These are phyloP conservation scores for Picathartes gymnocephalus DNA, from an alignment of 2,113 vertebrate genomes.

Conservation along the genomic window DNA sequence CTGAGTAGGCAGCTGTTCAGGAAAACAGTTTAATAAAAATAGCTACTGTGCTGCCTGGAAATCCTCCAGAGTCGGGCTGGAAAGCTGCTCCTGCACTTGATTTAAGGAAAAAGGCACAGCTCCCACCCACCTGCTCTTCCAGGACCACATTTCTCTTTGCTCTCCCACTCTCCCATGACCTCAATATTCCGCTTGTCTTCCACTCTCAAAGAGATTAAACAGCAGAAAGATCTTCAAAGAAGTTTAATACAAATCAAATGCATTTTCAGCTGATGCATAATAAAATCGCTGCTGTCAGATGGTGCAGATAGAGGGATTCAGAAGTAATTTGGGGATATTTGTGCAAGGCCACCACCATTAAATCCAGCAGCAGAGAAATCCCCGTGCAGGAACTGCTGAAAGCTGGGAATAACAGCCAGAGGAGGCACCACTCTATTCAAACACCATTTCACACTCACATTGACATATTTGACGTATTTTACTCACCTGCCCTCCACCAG, in stretches of 20 bases:
- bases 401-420: neutral
- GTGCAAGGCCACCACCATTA: neutral
- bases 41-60: neutral
- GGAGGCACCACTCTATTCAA: neutral
- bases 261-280: neutral
- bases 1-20: constrained; percentile 35
- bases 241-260: neutral
- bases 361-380: neutral
- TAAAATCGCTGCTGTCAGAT: neutral
- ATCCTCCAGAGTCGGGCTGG: neutral
- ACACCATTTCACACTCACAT: neutral
- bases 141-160: neutral
- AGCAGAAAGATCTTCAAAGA: neutral
- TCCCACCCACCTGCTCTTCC: neutral
- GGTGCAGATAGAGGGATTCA: neutral
- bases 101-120: neutral
- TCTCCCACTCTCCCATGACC: neutral
- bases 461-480: too few species aligned
- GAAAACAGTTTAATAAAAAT: constrained; percentile 38
- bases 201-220: neutral
- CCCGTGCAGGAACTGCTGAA: neutral
- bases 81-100: neutral
- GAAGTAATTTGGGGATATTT: neutral
- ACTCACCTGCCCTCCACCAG: neutral
- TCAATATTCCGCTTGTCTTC: neutral